Evolutionary conservation across 92 coral and sea anemone species (phyloP).

Genomic region (Heteractis magnifica): DNA sequence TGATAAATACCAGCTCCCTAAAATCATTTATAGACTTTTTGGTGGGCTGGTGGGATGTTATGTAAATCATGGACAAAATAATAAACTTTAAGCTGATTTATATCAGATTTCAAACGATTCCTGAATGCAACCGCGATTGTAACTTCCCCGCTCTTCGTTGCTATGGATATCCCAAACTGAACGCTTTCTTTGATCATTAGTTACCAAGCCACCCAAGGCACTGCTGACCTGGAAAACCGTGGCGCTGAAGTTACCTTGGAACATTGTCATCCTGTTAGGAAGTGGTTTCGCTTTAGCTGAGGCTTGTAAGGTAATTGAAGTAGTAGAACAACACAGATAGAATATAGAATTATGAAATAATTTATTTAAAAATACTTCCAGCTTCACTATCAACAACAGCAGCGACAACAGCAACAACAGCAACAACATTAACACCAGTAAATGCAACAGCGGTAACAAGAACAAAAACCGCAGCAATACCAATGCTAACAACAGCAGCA

Average conservation of each 20-base stretch:
- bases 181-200: slow-evolving; percentile 12
- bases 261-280: slow-evolving; percentile 77
- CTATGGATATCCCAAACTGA: not conserved
- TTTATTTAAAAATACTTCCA: too few species aligned
- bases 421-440: not conserved
- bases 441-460: not conserved
- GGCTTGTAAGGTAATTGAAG: slow-evolving; percentile 77
- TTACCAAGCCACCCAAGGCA: slow-evolving; percentile 67
- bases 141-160: too few species aligned
- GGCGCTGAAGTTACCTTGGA: slow-evolving; percentile 83
- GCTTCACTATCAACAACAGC: not conserved
- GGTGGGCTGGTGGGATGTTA: too few species aligned
- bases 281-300: slow-evolving; percentile 95
- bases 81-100: too few species aligned
- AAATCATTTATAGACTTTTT: too few species aligned
- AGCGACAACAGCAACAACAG: not conserved
- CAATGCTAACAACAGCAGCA: not conserved
- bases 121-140: too few species aligned
- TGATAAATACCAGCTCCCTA: too few species aligned
- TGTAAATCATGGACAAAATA: too few species aligned
- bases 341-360: too few species aligned
- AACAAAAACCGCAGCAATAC: not conserved
- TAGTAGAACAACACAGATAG: too few species aligned
- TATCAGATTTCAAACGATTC: too few species aligned
- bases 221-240: slow-evolving; percentile 73